Conservation (phyloP, 2,888 invertebrate genomes). For the Amblyjoppa proteus region DNA sequence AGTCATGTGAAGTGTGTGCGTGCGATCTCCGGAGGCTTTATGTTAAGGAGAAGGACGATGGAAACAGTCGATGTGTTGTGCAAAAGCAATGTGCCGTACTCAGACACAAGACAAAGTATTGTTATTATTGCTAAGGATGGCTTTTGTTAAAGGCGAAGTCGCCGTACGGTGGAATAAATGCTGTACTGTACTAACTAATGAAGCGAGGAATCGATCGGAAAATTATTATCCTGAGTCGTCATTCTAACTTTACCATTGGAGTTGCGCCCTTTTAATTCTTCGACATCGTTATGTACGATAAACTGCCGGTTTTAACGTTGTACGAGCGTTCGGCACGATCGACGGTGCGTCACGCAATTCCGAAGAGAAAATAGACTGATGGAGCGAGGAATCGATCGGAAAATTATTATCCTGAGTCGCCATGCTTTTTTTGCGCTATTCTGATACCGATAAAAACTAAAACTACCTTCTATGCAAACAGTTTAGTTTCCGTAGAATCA, state of each 20-base stretch:
- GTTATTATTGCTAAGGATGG: too few relatives aligned
- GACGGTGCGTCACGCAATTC: constrained; percentile 35
- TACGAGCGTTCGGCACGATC: constrained; percentile 11
- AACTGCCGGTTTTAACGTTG: not conserved
- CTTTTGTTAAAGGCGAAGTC: too few relatives aligned
- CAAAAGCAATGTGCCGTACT: too few relatives aligned
- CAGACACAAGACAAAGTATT: too few relatives aligned
- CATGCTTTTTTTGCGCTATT: constrained; percentile 8
- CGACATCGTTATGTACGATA: not conserved
- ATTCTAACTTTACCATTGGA: not conserved
- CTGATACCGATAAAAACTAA: not conserved
- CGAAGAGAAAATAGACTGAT: not conserved
- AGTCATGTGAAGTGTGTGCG: too few relatives aligned
- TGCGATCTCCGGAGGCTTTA: too few relatives aligned
- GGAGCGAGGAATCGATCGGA: not conserved
- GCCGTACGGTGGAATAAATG: too few relatives aligned
- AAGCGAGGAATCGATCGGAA: constrained; percentile 3
- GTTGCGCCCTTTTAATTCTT: too few relatives aligned
- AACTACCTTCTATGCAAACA: not conserved
- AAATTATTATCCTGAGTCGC: constrained; percentile 15
- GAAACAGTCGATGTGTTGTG: too few relatives aligned
- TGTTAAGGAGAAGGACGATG: too few relatives aligned
- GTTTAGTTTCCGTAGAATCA: not conserved
- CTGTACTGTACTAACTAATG: too few relatives aligned
- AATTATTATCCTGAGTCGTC: constrained; percentile 14